phyloP scores from a whole-genome alignment of 2,113 vertebrate genomes.

The Xiphophorus hellerii region DNA sequence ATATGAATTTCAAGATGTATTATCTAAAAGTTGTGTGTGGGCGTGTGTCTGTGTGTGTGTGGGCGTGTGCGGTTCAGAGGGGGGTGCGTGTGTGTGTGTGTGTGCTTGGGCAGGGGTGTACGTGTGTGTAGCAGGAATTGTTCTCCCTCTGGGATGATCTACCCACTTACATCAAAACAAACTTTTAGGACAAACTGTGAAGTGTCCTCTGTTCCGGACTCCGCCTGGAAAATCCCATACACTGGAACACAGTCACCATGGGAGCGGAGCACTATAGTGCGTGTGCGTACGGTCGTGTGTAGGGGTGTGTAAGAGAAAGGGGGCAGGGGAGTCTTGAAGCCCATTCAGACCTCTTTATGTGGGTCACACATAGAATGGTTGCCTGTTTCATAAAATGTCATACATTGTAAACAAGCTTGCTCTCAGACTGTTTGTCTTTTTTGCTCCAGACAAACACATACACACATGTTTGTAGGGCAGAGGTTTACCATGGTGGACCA shows the following conservation, averaged over 20 bases:
- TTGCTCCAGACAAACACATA: neutral
- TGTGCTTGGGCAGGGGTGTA: neutral
- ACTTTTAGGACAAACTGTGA: constrained; percentile 66
- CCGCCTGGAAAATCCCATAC: constrained; percentile 72
- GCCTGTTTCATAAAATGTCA: constrained; percentile 35
- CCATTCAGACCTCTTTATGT: constrained; percentile 65
- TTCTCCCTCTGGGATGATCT: constrained; percentile 51
- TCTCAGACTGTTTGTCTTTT: neutral
- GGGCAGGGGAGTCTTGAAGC: constrained; percentile 39
- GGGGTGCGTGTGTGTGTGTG: neutral
- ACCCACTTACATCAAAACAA: constrained; percentile 67
- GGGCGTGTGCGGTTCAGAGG: too few relatives aligned
- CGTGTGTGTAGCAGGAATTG: constrained; percentile 28
- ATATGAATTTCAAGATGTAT: too few relatives aligned
- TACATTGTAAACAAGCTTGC: constrained; percentile 11
- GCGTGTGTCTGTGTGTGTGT: neutral
- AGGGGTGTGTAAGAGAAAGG: constrained; percentile 1
- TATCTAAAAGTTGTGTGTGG: neutral
- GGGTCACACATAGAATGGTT: constrained; percentile 57
- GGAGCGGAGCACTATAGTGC: constrained; percentile 42
- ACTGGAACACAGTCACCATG: constrained; percentile 65
- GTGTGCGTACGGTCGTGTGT: constrained; percentile 26
- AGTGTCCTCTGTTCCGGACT: constrained; percentile 60
- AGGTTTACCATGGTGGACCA: constrained; percentile 56
- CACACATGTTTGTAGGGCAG: constrained; percentile 44